Evolutionary conservation across 2,888 invertebrate genomes (phyloP).

Genomic region (Caradrina kadenii): DNA sequence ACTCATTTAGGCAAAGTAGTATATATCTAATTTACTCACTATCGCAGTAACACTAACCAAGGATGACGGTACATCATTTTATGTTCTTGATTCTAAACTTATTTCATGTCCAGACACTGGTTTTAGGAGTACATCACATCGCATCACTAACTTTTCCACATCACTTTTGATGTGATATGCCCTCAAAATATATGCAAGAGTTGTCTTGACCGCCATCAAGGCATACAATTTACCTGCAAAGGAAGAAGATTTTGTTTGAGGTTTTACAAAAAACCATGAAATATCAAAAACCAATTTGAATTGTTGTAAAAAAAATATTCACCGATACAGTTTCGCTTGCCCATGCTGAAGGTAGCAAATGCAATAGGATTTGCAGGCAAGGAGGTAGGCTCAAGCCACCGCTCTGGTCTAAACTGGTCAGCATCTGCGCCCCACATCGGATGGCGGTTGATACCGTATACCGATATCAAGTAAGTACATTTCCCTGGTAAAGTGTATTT

Average conservation of each 20-base stretch:
- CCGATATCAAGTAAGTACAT: constrained; percentile 66
- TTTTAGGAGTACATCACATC: background rate
- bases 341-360: constrained; percentile 74
- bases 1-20: too few relatives aligned
- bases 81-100: constrained; percentile 20
- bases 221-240: constrained; percentile 39
- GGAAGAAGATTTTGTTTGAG: background rate
- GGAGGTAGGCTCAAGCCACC: constrained; percentile 71
- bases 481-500: constrained; percentile 69
- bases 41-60: too few relatives aligned
- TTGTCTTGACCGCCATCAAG: constrained; percentile 30
- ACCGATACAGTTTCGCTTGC: constrained; percentile 77
- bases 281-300: too few relatives aligned
- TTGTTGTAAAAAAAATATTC: too few relatives aligned
- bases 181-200: constrained; percentile 28
- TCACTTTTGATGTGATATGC: constrained; percentile 21
- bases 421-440: constrained; percentile 75
- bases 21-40: too few relatives aligned
- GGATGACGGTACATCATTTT: background rate
- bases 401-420: constrained; percentile 73
- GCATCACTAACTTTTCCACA: constrained; percentile 6
- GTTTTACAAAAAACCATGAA: background rate
- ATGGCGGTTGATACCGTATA: constrained; percentile 72
- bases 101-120: constrained; percentile 27
- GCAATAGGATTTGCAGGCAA: constrained; percentile 69